Evolutionary conservation across 2,113 vertebrate genomes (phyloP).

Genomic region (Atrichornis clamosus): DNA sequence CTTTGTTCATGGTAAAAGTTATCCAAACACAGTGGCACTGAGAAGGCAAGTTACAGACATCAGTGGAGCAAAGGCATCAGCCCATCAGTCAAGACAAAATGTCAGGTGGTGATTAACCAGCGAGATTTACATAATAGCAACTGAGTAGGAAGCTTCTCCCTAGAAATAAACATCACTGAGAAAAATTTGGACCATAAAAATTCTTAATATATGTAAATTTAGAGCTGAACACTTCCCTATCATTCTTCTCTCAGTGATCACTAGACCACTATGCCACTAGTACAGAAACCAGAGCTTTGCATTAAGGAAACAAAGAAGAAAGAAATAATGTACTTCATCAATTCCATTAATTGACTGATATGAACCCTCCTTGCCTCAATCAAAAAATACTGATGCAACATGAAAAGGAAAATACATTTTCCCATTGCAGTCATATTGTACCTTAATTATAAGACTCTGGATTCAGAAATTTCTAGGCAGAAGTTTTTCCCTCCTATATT

Average conservation of each 20-base stretch:
- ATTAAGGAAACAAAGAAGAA: background rate
- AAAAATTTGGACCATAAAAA: background rate
- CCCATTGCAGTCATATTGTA: background rate
- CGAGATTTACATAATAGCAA: conserved; percentile 21
- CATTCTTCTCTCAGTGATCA: background rate
- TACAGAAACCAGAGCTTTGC: background rate
- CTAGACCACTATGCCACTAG: background rate
- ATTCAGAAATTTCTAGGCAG: background rate
- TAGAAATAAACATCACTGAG: conserved; percentile 19
- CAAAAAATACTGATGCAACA: background rate
- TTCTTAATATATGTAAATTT: background rate
- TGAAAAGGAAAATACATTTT: background rate
- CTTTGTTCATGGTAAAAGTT: background rate
- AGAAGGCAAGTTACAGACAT: background rate
- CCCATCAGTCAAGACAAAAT: conserved; percentile 3
- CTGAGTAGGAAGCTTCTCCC: conserved; percentile 40
- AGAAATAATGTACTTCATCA: background rate
- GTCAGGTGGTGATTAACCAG: conserved; percentile 35
- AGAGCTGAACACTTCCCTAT: background rate
- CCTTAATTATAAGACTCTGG: background rate
- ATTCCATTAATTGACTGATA: background rate
- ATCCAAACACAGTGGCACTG: background rate
- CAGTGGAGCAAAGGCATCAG: background rate
- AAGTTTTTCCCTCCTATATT: background rate
- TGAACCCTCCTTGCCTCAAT: background rate